Percentiles rank a stretch among this genome's conserved stretches.
phyloP scores from a whole-genome alignment of 2,113 vertebrate species.

The Chroicocephalus ridibundus region DNA sequence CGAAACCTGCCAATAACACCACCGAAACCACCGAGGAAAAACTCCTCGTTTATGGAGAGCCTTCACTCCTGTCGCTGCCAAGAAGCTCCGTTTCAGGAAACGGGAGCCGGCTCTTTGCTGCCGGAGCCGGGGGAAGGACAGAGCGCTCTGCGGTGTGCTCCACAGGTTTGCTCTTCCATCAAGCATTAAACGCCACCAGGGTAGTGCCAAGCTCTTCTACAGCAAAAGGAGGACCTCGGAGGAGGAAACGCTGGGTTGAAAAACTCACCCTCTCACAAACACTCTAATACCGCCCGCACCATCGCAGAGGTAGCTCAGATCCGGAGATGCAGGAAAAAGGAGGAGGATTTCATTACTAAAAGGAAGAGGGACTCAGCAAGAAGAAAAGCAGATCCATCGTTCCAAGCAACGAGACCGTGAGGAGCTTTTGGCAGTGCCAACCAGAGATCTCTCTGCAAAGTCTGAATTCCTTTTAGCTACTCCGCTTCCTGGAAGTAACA shows the following conservation, averaged over 20 bases:
- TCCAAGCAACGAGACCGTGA: neutral
- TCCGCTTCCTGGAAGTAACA: neutral
- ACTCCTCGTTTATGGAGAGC: accelerated
- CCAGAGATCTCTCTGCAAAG: neutral
- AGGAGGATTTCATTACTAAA: neutral
- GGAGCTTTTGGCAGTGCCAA: neutral
- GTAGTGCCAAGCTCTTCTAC: neutral
- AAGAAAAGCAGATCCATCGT: neutral
- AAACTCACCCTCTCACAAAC: neutral
- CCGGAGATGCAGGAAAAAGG: neutral
- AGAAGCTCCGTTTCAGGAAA: neutral
- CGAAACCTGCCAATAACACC: neutral
- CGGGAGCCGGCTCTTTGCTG: accelerated
- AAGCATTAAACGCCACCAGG: neutral
- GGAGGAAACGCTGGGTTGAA: neutral
- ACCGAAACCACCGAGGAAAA: accelerated
- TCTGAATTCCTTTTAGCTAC: neutral
- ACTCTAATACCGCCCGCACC: neutral
- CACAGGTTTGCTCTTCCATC: neutral
- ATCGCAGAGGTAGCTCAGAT: neutral
- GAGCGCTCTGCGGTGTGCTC: accelerated
- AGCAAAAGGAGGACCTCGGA: neutral
- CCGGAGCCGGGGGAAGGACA: neutral
- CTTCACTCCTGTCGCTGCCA: accelerated
- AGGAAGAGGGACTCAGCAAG: neutral